Percentiles rank a stretch among this genome's conserved stretches.
Evolutionary conservation across 2,113 vertebrate species (phyloP).

Genomic region (Caranx ignobilis): DNA sequence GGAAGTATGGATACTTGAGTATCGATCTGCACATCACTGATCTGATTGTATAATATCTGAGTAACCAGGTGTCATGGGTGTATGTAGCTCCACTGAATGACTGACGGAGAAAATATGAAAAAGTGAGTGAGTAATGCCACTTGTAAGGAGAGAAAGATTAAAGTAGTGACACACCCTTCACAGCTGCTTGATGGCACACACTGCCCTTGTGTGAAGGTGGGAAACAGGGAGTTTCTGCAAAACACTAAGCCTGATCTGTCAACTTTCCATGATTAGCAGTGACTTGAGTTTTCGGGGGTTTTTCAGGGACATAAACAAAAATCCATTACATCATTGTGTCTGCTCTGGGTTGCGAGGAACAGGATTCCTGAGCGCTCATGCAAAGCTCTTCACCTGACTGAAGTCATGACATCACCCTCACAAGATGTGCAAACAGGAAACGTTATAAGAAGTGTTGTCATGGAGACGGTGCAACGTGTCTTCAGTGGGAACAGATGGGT

Average conservation of each 20-base stretch:
- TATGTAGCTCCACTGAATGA: not conserved
- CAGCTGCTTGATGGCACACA: slow-evolving; percentile 23
- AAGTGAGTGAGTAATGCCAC: not conserved
- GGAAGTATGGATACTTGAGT: no score
- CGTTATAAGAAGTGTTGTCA: slow-evolving; percentile 27
- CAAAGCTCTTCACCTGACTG: slow-evolving; percentile 30
- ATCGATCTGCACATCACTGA: not conserved
- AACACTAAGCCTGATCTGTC: not conserved
- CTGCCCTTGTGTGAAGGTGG: slow-evolving; percentile 32
- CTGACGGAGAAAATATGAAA: not conserved
- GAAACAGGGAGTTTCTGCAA: slow-evolving; percentile 28
- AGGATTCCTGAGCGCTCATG: slow-evolving; percentile 36
- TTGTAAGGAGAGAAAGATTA: not conserved
- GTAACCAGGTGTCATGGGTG: not conserved
- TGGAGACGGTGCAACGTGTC: slow-evolving; percentile 25
- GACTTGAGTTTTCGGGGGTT: not conserved
- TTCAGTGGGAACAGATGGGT: slow-evolving; percentile 42
- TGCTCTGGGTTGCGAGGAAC: not conserved
- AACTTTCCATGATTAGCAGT: slow-evolving; percentile 14
- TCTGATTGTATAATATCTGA: not conserved
- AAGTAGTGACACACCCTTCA: slow-evolving; percentile 18
- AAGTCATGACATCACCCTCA: slow-evolving; percentile 48
- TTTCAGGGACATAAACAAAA: slow-evolving; percentile 21
- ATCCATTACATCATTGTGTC: slow-evolving; percentile 26
- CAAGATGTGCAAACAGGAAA: slow-evolving; percentile 50